These are phyloP conservation scores for Pogonomyrmex californicus DNA, from an alignment of 1,140 invertebrate species.

Conservation along the genomic window DNA sequence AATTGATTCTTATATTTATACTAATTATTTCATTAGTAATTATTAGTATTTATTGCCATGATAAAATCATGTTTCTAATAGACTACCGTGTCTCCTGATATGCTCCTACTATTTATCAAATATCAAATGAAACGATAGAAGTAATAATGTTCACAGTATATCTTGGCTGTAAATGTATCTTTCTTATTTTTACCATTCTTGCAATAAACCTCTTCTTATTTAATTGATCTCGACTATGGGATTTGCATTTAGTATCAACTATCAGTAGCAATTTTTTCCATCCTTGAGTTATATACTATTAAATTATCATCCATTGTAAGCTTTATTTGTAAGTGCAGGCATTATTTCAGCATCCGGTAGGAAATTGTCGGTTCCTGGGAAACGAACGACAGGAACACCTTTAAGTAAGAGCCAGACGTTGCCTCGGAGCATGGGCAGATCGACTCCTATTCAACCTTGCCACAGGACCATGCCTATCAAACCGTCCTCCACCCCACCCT, in stretches of 20 bases:
- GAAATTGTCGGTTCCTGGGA: constrained; percentile 91
- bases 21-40: constrained; percentile 16
- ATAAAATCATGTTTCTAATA: background rate
- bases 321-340: constrained; percentile 10
- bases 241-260: constrained; percentile 35
- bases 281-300: background rate
- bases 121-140: background rate
- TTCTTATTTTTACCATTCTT: constrained; percentile 57
- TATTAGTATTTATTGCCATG: background rate
- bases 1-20: constrained; percentile 20
- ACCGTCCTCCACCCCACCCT: constrained; percentile 92
- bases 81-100: background rate
- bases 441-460: constrained; percentile 87
- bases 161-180: constrained; percentile 37
- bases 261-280: background rate
- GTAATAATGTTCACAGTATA: constrained; percentile 11
- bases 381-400: constrained; percentile 88
- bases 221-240: constrained; percentile 9
- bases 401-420: constrained; percentile 94
- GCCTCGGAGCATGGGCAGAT: constrained; percentile 93
- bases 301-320: background rate
- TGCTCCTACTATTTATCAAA: constrained; percentile 6
- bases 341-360: constrained; percentile 89
- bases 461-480: constrained; percentile 89
- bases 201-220: constrained; percentile 36